Evolutionary conservation across 2,113 vertebrate genomes (phyloP), one percentile per base, ranked within the genome.

Genomic region (Neomonachus schauinslandi): DNA sequence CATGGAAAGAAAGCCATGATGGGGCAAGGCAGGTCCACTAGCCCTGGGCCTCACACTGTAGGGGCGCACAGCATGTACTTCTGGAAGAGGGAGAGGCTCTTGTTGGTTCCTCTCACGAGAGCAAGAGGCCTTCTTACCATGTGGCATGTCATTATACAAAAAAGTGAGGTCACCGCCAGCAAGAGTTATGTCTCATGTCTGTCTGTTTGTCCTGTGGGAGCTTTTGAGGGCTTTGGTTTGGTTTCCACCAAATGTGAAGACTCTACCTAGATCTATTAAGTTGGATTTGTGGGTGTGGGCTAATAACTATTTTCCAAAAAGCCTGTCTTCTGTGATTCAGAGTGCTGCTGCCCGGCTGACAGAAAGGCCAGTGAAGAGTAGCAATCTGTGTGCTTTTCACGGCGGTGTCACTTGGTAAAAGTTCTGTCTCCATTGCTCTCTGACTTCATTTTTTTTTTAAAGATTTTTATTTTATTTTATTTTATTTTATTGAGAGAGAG

Each of bases 401-500:
- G 6, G 63, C 31, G 12, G 59, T 24, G 22, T 42, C 57, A 19
- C 55, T 92, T 46, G 16, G 10, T 65, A 11, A 83, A 55, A 84
- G 14, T 59, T 92, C 39, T 16, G 28, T 87, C 39, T 88, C 31
- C 36, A 0, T 8, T 82, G 86, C n/a, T 80, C 93, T 81, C 77
- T 91, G 57, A 91, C 71, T 55, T 72, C 51, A 71, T 81, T 85
- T 88, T 53, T 92, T n/a, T n/a, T n/a, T n/a, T n/a, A n/a, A n/a
- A n/a, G n/a, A n/a, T n/a, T n/a, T n/a, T n/a, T n/a, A n/a, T n/a
- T n/a, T n/a, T n/a, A n/a, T n/a, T n/a, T n/a, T n/a, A n/a, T n/a
- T n/a, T n/a, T n/a, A n/a, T n/a, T n/a, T n/a, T n/a, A n/a, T n/a
- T n/a, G n/a, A n/a, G n/a, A n/a, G n/a, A n/a, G n/a, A n/a, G n/a